phyloP scores from a whole-genome alignment of 2,113 vertebrate species.

The Loxodonta africana region DNA sequence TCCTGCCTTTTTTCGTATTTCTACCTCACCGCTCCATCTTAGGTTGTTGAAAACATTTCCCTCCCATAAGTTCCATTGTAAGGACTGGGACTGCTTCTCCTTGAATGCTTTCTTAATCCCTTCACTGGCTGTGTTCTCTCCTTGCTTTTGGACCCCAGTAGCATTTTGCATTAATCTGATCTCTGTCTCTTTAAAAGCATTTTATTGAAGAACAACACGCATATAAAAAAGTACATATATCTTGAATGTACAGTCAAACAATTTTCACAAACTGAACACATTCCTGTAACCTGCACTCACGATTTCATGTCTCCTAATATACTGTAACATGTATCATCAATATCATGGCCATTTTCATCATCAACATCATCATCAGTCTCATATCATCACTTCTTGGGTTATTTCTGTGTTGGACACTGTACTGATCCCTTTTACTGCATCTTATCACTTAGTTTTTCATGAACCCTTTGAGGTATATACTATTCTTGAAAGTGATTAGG shows the following conservation, averaged over 20 bases:
- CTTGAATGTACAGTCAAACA: background rate
- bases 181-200: background rate
- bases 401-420: background rate
- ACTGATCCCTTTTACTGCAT: background rate
- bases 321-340: rapidly evolving
- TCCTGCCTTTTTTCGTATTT: background rate
- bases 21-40: background rate
- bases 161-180: background rate
- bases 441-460: background rate
- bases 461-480: background rate
- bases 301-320: background rate
- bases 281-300: background rate
- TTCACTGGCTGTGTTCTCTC: background rate
- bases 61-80: background rate
- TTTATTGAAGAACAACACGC: background rate
- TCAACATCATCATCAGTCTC: too few relatives aligned
- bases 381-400: background rate
- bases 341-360: too few relatives aligned
- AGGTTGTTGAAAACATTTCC: background rate
- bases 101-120: background rate
- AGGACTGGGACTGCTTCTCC: background rate
- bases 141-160: background rate
- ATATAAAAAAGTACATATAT: background rate
- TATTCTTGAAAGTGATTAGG: background rate
- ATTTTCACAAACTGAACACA: background rate